Evolutionary conservation across 2,113 vertebrate species (phyloP).

Genomic region (Calypte anna): DNA sequence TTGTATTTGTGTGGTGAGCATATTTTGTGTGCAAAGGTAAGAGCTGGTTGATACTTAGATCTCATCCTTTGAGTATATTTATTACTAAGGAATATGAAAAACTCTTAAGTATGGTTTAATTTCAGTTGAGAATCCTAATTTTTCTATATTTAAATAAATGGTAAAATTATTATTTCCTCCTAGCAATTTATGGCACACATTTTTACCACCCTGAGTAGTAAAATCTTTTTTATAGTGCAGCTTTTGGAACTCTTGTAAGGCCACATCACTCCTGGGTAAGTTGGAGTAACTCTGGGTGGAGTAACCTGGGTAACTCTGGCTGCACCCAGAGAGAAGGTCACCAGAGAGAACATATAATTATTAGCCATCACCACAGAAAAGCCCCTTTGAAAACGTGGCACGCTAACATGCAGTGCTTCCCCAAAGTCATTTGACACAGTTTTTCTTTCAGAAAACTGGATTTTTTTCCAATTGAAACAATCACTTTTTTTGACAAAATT

Average conservation of each 20-base stretch:
- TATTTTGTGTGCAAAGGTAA: neutral
- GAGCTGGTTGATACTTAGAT: neutral
- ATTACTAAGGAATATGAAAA: neutral
- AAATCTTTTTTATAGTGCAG: neutral
- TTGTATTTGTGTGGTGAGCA: neutral
- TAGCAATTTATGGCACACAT: neutral
- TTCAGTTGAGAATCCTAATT: neutral
- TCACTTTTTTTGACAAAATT: neutral
- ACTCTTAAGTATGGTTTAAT: neutral
- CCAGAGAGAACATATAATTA: neutral
- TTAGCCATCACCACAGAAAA: neutral
- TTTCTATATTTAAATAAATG: neutral
- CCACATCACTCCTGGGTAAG: fast-evolving
- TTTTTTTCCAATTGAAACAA: neutral
- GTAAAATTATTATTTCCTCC: neutral
- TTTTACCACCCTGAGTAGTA: neutral
- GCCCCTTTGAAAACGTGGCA: neutral
- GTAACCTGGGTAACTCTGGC: too few relatives aligned
- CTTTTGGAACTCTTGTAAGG: neutral
- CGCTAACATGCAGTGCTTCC: neutral
- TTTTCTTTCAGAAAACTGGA: neutral
- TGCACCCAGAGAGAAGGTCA: fast-evolving
- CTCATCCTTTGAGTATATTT: neutral
- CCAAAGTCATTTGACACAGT: neutral
- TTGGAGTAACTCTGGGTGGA: too few relatives aligned